Evolutionary conservation across 2,797 vertebrate genomes (phyloP), one percentile per base, ranked within the genome.

Genomic region (Helicolenus hilgendorfi): DNA sequence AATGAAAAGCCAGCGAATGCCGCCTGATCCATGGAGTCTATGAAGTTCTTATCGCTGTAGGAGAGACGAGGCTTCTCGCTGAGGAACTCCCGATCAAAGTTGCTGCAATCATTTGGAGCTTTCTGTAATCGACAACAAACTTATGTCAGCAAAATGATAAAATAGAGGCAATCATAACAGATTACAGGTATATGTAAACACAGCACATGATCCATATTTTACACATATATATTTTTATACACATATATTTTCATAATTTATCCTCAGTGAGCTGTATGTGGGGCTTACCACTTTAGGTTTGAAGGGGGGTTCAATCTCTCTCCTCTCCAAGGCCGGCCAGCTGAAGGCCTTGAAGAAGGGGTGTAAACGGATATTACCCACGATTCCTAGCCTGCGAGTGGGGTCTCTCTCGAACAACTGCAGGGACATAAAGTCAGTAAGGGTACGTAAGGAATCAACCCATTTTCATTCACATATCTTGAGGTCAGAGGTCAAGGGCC

Each of bases 31-130:
- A 99, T 99, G 92, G 99, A 99, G 87, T 99, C 99, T 0, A 99
- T 99, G 92, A 99, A 97, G 95, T 98, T 98, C 97, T 99, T 99
- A 84, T 99, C 99, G 0, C 98, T 98, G 96, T 98, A 96, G 20
- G 99, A 99, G 35, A 99, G 87, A 35, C 98, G 98, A 0, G 99
- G 97, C 94, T 99, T 99, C 97, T 99, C 99, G 0, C 97, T 99
- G 82, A 99, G 97, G 94, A 99, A 99, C 92, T 99, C 99, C 20
- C 98, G 97, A 95, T 99, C 99, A 7, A 99, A 99, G 97, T 99
- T 99, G 96, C 94, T 99, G 95, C 98, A 99, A 92, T 99, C 99
- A 5, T 98, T 98, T 0, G 98, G 79, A 41, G 98, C 97, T 97
- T 98, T 99, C 99, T 99, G 97, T 5, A 84, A 94, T 76, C 7